phyloP scores from a whole-genome alignment of 2,113 vertebrate genomes.

The Diadophis punctatus region DNA sequence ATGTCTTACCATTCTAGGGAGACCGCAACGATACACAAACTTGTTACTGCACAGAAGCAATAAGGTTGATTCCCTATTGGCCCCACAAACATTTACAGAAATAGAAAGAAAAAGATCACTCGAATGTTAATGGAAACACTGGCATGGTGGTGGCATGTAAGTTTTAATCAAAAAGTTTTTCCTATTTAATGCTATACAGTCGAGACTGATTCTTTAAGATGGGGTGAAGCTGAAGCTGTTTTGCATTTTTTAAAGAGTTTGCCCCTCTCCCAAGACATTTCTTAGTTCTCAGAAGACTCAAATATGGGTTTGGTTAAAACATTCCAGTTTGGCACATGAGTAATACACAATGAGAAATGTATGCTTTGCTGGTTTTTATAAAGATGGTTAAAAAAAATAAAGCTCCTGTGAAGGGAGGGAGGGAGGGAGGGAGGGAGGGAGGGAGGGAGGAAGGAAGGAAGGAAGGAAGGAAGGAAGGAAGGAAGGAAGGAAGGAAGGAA shows the following conservation, averaged over 20 bases:
- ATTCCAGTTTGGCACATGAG: background rate
- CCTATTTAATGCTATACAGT: background rate
- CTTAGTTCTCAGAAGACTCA: constrained; percentile 8
- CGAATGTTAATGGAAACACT: constrained; percentile 13
- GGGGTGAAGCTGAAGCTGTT: constrained; percentile 21
- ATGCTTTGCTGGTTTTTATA: constrained; percentile 9
- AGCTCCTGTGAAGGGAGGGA: background rate
- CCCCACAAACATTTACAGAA: constrained; percentile 31
- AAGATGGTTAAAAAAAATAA: constrained; percentile 25
- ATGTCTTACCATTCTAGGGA: background rate
- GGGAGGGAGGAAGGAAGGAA: background rate
- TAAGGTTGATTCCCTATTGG: constrained; percentile 13
- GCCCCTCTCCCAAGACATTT: background rate
- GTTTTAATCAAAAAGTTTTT: constrained; percentile 4
- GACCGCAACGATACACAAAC: background rate
- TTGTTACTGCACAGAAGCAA: constrained; percentile 5
- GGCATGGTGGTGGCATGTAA: background rate
- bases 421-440: background rate
- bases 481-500: background rate
- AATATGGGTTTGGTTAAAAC: constrained; percentile 11
- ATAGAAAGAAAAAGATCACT: background rate
- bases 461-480: background rate
- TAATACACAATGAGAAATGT: constrained; percentile 14
- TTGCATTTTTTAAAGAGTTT: constrained; percentile 11
- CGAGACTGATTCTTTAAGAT: constrained; percentile 13